Percentiles rank a stretch among this genome's conserved stretches.
Conservation (phyloP, 2,797 vertebrate genomes). For the Tadarida brasiliensis region DNA sequence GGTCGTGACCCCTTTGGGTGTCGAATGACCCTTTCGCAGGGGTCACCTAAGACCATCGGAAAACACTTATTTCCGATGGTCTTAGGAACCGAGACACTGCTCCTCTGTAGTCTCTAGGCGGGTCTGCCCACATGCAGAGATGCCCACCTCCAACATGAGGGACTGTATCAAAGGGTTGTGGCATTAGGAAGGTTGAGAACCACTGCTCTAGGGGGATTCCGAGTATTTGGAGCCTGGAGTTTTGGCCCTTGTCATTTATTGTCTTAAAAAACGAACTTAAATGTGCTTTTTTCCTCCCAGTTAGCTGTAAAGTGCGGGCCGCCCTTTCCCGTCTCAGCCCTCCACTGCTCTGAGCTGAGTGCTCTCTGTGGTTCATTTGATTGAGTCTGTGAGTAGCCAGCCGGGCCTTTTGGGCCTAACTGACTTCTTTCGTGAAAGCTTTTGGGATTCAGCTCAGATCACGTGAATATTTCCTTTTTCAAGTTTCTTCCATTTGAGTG, state of each 20-base stretch:
- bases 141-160: no score
- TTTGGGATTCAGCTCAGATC: neutral
- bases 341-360: rapidly evolving
- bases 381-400: neutral
- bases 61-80: no score
- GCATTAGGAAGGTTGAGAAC: no score
- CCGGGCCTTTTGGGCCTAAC: neutral
- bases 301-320: neutral
- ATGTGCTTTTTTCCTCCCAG: neutral
- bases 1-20: no score
- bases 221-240: neutral
- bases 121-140: no score
- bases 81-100: no score
- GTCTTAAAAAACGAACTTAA: neutral
- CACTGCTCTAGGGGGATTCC: rapidly evolving
- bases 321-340: neutral
- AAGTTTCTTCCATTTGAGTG: neutral
- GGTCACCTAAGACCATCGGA: no score
- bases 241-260: neutral
- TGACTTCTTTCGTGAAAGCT: neutral
- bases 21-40: no score
- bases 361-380: neutral
- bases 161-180: no score
- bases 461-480: neutral
- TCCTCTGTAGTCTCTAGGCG: no score